Conservation (phyloP, 2,888 invertebrate genomes). For the Lissocephala sabroskyi region DNA sequence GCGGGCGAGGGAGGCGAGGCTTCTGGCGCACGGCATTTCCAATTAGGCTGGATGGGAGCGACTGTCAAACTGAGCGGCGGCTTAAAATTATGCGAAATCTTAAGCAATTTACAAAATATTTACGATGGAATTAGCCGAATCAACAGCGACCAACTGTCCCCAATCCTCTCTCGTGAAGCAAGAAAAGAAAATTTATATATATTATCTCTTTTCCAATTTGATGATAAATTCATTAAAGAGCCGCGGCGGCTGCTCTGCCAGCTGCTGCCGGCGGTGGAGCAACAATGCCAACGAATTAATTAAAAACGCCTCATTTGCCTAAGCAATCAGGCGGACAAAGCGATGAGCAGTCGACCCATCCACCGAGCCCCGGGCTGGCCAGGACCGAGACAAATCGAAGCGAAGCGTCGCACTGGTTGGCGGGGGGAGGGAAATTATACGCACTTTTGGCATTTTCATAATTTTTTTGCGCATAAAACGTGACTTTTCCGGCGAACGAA, state of each 20-base stretch:
- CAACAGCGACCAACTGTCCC: neutral
- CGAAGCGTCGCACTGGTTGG: neutral
- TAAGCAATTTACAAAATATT: slow-evolving; percentile 55
- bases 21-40: slow-evolving; percentile 31
- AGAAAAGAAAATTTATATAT: no score
- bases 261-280: no score
- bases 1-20: neutral
- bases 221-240: no score
- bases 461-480: slow-evolving; percentile 53
- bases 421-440: slow-evolving; percentile 36
- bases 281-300: slow-evolving; percentile 48
- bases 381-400: neutral
- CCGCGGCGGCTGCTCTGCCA: no score
- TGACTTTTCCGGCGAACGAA: slow-evolving; percentile 42
- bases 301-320: slow-evolving; percentile 61
- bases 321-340: slow-evolving; percentile 45
- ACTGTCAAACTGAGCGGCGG: slow-evolving; percentile 35
- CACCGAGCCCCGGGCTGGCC: neutral
- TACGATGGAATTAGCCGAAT: slow-evolving; percentile 49
- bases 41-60: slow-evolving; percentile 55
- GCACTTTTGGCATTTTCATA: slow-evolving; percentile 52
- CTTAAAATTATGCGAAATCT: slow-evolving; percentile 63
- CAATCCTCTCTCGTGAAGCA: no score
- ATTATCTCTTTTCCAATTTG: no score
- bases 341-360: neutral